phyloP scores from a whole-genome alignment of 2,797 vertebrate genomes.

The Astyanax mexicanus region DNA sequence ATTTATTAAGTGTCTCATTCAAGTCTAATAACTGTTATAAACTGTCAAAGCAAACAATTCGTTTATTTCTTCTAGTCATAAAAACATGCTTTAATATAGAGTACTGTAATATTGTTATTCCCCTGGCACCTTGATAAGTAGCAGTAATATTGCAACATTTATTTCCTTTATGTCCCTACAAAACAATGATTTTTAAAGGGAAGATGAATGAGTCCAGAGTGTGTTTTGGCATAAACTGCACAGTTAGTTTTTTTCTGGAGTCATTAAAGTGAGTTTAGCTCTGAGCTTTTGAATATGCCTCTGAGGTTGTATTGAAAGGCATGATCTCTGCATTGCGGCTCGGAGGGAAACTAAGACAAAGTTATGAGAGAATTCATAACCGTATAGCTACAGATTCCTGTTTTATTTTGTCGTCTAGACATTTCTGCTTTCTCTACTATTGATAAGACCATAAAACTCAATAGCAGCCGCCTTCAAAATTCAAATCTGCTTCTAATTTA shows the following conservation, averaged over 20 bases:
- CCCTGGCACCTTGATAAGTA: constrained; percentile 6
- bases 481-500: neutral
- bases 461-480: neutral
- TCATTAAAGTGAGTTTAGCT: constrained; percentile 1
- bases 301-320: neutral
- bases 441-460: neutral
- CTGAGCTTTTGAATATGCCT: neutral
- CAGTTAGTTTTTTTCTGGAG: constrained; percentile 4
- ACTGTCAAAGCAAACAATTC: neutral
- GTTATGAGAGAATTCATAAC: constrained; percentile 23
- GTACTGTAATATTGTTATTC: constrained; percentile 14
- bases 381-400: neutral
- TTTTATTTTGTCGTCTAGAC: constrained; percentile 3
- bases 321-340: neutral
- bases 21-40: too few species aligned
- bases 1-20: too few species aligned
- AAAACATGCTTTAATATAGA: neutral
- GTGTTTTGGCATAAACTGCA: neutral
- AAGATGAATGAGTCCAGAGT: neutral
- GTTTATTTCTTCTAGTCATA: too few species aligned
- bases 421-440: neutral
- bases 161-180: neutral
- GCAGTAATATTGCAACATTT: neutral
- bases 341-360: neutral
- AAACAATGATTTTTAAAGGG: neutral